Evolutionary conservation across 2,113 vertebrate genomes (phyloP).

Genomic region (Oncorhynchus nerka): DNA sequence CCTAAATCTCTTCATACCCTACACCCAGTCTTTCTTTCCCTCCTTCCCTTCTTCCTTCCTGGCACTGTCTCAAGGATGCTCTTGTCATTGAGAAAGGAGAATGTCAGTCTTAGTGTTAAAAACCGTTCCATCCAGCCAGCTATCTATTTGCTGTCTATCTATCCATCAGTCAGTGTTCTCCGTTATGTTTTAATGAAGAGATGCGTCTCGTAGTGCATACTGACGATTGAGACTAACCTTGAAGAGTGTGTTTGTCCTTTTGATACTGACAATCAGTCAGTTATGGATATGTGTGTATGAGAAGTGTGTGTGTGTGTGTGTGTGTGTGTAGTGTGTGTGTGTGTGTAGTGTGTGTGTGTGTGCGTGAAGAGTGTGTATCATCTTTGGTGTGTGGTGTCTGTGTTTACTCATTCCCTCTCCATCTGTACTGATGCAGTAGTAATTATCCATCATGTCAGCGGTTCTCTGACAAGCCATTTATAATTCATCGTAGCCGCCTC

Average conservation of each 20-base stretch:
- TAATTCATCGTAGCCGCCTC: constrained; percentile 18
- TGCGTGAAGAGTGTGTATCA: neutral
- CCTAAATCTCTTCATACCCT: constrained; percentile 10
- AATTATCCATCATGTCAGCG: constrained; percentile 29
- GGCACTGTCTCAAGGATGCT: neutral
- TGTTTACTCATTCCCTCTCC: constrained; percentile 18
- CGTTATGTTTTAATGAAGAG: too few relatives aligned
- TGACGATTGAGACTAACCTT: neutral
- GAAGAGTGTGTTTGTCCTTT: neutral
- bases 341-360: constrained; percentile 5
- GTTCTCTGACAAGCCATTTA: constrained; percentile 10
- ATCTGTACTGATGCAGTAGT: constrained; percentile 1
- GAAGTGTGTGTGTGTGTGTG: constrained; percentile 6
- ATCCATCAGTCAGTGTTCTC: neutral
- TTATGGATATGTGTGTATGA: neutral
- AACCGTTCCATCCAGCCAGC: neutral
- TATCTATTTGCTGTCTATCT: neutral
- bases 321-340: constrained; percentile 10
- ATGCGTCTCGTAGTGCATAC: too few relatives aligned
- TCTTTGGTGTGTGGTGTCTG: neutral
- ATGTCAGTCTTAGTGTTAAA: neutral
- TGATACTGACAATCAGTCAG: neutral
- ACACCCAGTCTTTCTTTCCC: constrained; percentile 8
- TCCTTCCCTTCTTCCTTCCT: neutral
- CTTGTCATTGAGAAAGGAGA: neutral